phyloP scores from a whole-genome alignment of 2,113 vertebrate genomes.

The Lota lota region DNA sequence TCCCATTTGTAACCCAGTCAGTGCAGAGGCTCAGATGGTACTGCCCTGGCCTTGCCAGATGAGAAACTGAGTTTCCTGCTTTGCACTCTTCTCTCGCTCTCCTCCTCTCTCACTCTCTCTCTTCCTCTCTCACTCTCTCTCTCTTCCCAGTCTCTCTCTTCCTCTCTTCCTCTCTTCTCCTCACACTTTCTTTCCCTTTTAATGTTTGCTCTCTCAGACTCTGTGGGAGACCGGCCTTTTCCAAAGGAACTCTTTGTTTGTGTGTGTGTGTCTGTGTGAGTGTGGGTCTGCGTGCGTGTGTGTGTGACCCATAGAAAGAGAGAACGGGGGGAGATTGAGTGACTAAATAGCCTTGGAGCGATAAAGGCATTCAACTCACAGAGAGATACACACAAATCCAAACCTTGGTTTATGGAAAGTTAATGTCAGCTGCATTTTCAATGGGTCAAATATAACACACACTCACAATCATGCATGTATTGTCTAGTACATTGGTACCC shows the following conservation, averaged over 20 bases:
- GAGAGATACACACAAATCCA: background rate
- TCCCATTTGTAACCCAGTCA: slow-evolving; percentile 65
- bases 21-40: slow-evolving; percentile 46
- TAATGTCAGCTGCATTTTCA: no score
- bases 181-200: slow-evolving; percentile 33
- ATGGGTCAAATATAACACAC: no score
- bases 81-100: slow-evolving; percentile 3
- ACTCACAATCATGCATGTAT: no score
- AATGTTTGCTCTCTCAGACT: slow-evolving; percentile 46
- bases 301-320: no score
- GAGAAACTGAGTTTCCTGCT: slow-evolving; percentile 57
- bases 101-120: no score
- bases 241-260: slow-evolving; percentile 67
- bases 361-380: background rate
- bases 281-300: slow-evolving; percentile 28
- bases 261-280: slow-evolving; percentile 12
- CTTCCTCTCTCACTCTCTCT: slow-evolving; percentile 7
- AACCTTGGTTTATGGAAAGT: no score
- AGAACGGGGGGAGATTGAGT: no score
- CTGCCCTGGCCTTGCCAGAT: slow-evolving; percentile 52
- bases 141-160: slow-evolving; percentile 8
- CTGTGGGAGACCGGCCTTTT: slow-evolving; percentile 56
- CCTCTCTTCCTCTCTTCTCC: slow-evolving; percentile 1
- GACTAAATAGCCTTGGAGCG: background rate
- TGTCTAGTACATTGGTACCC: no score